Evolutionary conservation across 2,888 invertebrate genomes (phyloP).

Genomic region (Trachelus troglodyta): DNA sequence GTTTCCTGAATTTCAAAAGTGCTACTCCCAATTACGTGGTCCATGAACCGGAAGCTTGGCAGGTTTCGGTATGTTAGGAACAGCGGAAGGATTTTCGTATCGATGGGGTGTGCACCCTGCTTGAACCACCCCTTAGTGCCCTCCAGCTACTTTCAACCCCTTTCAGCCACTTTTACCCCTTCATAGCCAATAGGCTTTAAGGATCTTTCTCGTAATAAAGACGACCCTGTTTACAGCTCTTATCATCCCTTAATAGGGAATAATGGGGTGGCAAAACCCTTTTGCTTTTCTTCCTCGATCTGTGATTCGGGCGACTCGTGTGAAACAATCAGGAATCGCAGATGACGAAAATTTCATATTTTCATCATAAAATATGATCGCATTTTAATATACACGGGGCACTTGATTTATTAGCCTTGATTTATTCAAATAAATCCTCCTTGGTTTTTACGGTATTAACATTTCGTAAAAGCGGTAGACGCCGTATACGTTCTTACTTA

Average conservation of each 20-base stretch:
- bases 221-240: constrained; percentile 2
- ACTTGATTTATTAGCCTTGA: not conserved
- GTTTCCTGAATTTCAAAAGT: constrained; percentile 1
- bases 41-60: not conserved
- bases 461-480: not conserved
- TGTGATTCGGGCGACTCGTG: not conserved
- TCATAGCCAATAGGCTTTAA: not conserved
- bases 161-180: not conserved
- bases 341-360: not conserved
- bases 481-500: not conserved
- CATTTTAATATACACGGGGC: not conserved
- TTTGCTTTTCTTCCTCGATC: not conserved
- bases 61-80: not conserved
- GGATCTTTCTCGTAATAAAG: not conserved
- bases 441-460: not conserved
- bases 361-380: not conserved
- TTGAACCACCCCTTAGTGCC: not conserved
- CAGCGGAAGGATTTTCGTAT: not conserved
- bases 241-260: not conserved
- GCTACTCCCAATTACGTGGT: not conserved
- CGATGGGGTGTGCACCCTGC: not conserved
- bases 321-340: not conserved
- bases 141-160: not conserved
- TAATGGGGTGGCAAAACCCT: not conserved
- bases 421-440: not conserved